These are phyloP conservation scores for Lacanobia wlatinum DNA, from an alignment of 2,888 invertebrate genomes.

Conservation along the genomic window DNA sequence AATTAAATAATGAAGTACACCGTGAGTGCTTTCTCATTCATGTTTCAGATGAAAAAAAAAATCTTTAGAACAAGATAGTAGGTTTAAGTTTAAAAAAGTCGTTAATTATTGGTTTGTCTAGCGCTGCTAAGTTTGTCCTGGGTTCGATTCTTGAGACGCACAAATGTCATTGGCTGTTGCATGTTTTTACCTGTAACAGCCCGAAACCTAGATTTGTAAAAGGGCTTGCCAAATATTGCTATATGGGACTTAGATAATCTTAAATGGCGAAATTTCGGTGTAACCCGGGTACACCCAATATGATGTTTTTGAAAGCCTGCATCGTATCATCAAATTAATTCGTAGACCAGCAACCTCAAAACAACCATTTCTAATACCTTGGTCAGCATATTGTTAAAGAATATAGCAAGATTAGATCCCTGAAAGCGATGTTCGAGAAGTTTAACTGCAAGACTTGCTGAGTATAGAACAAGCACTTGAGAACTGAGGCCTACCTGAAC, in stretches of 20 bases:
- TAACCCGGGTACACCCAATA: background rate
- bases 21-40: background rate
- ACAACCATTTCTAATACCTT: background rate
- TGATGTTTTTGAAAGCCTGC: background rate
- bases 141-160: background rate
- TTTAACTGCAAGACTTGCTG: constrained; percentile 15
- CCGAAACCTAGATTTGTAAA: background rate
- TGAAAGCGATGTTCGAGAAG: constrained; percentile 19
- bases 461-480: constrained; percentile 25
- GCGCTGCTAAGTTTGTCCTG: background rate
- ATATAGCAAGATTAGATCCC: constrained; percentile 13
- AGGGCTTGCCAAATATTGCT: background rate
- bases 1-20: constrained; percentile 6
- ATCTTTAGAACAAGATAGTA: background rate
- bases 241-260: too few species aligned
- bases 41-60: background rate
- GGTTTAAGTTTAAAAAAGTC: background rate
- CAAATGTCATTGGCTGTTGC: background rate
- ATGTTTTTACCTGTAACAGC: background rate
- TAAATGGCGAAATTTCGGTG: too few species aligned
- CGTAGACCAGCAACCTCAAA: background rate
- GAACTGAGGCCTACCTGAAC: constrained; percentile 25
- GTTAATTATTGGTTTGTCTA: background rate
- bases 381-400: constrained; percentile 3
- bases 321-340: background rate